Evolutionary conservation across 2,113 vertebrate genomes (phyloP), one percentile per base, ranked within the genome.

Genomic region (Alosa alosa): DNA sequence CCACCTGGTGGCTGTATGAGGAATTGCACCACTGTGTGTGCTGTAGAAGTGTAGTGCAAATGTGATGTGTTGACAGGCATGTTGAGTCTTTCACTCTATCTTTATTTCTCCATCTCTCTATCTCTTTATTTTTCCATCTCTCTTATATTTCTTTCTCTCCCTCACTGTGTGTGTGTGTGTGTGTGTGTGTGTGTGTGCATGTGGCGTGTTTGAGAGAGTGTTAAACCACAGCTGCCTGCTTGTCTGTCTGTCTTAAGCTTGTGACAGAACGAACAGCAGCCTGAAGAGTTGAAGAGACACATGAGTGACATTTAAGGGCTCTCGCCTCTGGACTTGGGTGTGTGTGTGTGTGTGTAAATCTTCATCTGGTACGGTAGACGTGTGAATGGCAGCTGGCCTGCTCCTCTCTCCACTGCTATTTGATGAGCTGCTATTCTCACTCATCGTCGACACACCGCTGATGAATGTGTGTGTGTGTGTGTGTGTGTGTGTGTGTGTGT

Each of bases 1-100:
- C 89, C 93, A 92, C 86, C 93, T 92, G 89, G 91, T 92, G 94
- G 93, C 88, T 49, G 84, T 55, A 55, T 41, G 41, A 20, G 45
- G 84, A 84, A 85, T 86, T 39, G 86, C 60, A 13, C 55, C 0
- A 50, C 64, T 83, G 50, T 25, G 7, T 36, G 20, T n/a, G 57
- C 60, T 68, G 4, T 57, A 55, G 1, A 55, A 55, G 50, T 31
- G 31, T 31, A 31, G 31, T 31, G 50, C 11, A 5, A 64, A n/a
- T 64, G 31, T 31, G 31, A 31, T 20, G n/a, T 64, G 22, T 20
- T 7, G 2, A 7, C 57, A 64, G 57, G 57, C 50, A 31, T 31
- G 31, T 31, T 31, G 31, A 31, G 31, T 31, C 31, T 31, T 47
- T 5, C 49, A 25, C 46, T 83, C 44, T 85, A 0, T 81, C 5